These are phyloP conservation scores for Tapirus terrestris DNA, from an alignment of 2,113 vertebrate species.

Conservation along the genomic window DNA sequence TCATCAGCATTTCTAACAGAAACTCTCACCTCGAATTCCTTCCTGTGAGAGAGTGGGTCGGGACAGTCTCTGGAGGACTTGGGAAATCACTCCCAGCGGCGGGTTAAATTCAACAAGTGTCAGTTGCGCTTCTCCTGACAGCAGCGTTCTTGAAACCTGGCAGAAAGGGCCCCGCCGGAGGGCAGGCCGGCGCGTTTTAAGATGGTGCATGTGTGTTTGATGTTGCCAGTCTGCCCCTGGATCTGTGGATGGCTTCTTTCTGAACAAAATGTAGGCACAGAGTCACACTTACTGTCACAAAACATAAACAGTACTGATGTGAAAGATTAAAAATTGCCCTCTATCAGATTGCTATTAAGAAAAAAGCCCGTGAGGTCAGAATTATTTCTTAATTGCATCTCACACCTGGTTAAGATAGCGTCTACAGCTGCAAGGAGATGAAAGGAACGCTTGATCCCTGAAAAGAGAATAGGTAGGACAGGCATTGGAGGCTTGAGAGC, in stretches of 20 bases:
- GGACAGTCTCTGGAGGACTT: neutral
- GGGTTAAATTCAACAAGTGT: constrained; percentile 72
- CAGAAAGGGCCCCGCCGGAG: neutral
- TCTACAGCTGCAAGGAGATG: constrained; percentile 69
- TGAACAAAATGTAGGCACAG: neutral
- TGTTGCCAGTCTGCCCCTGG: constrained; percentile 21
- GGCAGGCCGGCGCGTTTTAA: neutral
- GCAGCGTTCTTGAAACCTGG: neutral
- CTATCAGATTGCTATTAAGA: constrained; percentile 13
- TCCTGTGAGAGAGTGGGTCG: constrained; percentile 58
- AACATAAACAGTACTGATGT: neutral
- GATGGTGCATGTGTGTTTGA: constrained; percentile 38
- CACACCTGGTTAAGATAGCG: constrained; percentile 75
- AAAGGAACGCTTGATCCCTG: constrained; percentile 67
- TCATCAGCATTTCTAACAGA: constrained; percentile 78
- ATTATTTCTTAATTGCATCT: constrained; percentile 77
- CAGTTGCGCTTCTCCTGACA: neutral
- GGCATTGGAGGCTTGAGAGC: constrained; percentile 19
- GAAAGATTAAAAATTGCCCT: constrained; percentile 21
- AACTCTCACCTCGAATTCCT: constrained; percentile 84
- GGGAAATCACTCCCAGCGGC: constrained; percentile 31
- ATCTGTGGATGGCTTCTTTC: constrained; percentile 36
- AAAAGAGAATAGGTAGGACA: constrained; percentile 55
- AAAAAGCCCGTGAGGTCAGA: constrained; percentile 44
- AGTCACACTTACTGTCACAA: neutral